Evolutionary conservation across 1,140 invertebrate genomes (phyloP), one percentile per base, ranked within the genome.

Genomic region (Drosophila willistoni): DNA sequence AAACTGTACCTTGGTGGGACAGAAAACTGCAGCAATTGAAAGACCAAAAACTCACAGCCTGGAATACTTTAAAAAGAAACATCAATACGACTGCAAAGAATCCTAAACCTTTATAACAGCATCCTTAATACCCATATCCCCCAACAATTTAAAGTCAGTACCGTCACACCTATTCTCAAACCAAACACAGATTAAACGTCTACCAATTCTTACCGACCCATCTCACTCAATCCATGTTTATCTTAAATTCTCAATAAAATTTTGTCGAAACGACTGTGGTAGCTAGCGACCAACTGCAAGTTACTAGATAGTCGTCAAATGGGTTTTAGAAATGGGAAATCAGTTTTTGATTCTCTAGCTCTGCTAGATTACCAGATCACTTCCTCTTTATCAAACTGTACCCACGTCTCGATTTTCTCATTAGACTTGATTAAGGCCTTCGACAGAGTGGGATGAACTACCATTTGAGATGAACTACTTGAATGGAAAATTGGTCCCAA

Each of bases 401-500:
- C 1, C 25, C 25, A 25, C 25, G 3, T 25, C 25, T 25, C 25
- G 25, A 25, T 25, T 5, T 2, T 25, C 25, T 25, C 25, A 25
- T 25, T 2, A 25, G 2, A 25, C 25, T 25, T 25, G 0, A 2
- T 2, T 25, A 25, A 25, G 25, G 25, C 25, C 25, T 29, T 29
- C 3, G 22, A 3, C 22, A 25, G 22, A 25, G 22, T 68, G 51
- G 64, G 59, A 2, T 33, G 68, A 3, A 60, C 65, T 29, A 39
- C 17, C 3, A 69, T 66, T 13, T 44, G 64, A 6, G 54, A 71
- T 36, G 60, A 76, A 54, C 42, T 71, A 6, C 14, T 17, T 17
- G 34, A 33, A 2, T 76, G 68, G 62, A 68, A 64, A 61, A 64
- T 72, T 39, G 55, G 68, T 33, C 69, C 56, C 55, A 10, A 36